Conservation (phyloP, 2,797 vertebrate genomes). For the Clarias platycephalus region DNA sequence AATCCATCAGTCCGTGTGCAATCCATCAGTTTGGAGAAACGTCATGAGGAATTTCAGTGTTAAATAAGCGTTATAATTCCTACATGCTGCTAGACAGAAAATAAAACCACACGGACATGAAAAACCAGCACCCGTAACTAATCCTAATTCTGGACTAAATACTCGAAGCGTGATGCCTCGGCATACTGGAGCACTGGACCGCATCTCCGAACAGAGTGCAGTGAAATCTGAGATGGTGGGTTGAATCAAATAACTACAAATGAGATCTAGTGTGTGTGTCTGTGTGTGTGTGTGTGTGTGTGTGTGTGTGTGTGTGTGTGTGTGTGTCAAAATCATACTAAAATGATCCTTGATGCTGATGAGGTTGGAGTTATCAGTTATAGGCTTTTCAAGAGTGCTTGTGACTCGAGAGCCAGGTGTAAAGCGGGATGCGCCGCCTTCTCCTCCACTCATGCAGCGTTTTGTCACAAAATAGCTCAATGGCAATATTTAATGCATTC, state of each 20-base stretch:
- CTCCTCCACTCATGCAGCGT: background rate
- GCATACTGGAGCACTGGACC: background rate
- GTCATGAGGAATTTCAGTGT: background rate
- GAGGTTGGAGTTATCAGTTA: background rate
- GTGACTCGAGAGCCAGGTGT: background rate
- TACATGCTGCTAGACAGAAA: background rate
- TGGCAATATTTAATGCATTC: background rate
- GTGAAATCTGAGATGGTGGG: background rate
- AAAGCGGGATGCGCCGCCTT: background rate
- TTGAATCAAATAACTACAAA: background rate
- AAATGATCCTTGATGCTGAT: background rate
- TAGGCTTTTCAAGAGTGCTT: background rate
- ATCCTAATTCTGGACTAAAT: conserved; percentile 2
- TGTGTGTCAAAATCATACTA: background rate
- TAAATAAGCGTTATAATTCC: background rate
- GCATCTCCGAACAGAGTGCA: background rate
- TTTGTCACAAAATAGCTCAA: background rate
- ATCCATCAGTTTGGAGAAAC: background rate
- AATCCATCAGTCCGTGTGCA: background rate
- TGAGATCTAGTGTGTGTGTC: background rate
- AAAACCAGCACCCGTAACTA: background rate
- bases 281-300: background rate
- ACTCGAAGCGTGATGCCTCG: background rate
- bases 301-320: background rate
- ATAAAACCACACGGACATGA: background rate